Evolutionary conservation across 2,113 vertebrate species (phyloP).

Genomic region (Podarcis cretensis): DNA sequence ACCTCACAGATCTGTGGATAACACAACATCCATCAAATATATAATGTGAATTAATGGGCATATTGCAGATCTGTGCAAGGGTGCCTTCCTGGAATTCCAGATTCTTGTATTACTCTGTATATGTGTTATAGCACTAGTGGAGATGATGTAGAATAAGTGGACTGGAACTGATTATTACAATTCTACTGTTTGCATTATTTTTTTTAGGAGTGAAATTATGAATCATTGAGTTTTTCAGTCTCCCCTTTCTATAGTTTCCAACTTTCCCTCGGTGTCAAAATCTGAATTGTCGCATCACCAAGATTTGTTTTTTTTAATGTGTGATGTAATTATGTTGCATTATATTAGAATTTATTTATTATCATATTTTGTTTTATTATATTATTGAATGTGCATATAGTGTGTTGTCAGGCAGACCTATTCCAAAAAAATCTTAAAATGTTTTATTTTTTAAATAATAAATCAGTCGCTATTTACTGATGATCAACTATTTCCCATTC

Average conservation of each 20-base stretch:
- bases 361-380: too few species aligned
- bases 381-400: too few species aligned
- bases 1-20: not conserved
- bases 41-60: not conserved
- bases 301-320: not conserved
- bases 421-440: not conserved
- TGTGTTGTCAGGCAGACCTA: not conserved
- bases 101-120: not conserved
- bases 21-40: not conserved
- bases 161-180: not conserved
- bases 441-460: not conserved
- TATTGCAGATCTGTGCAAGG: too few species aligned
- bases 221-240: not conserved
- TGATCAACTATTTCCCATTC: accelerated
- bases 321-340: too few species aligned
- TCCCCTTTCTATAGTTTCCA: not conserved
- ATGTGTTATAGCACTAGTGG: not conserved
- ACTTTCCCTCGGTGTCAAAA: not conserved
- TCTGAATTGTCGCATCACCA: not conserved
- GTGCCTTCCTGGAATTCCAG: not conserved
- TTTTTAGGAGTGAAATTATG: not conserved
- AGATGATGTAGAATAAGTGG: not conserved
- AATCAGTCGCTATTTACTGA: not conserved
- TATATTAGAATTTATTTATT: too few species aligned
- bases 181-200: not conserved